Conservation (phyloP, 2,888 invertebrate genomes). For the Agriopis marginaria region DNA sequence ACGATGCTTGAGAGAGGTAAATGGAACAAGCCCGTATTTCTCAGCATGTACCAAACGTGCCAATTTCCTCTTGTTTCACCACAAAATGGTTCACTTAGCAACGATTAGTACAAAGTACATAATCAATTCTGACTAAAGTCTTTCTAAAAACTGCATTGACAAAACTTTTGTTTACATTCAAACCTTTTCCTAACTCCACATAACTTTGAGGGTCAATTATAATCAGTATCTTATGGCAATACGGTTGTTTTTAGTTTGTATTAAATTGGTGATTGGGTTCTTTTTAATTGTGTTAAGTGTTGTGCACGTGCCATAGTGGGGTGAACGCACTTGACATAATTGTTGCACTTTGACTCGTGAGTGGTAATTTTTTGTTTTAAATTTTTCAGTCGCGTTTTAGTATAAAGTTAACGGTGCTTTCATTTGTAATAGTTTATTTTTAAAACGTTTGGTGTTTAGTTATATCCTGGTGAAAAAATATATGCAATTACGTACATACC, state of each 20-base stretch:
- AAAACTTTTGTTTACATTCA: slow-evolving; percentile 13
- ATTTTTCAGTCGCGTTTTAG: neutral
- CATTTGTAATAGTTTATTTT: neutral
- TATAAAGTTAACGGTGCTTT: neutral
- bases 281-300: slow-evolving; percentile 35
- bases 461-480: neutral
- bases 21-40: too few relatives aligned
- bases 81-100: neutral
- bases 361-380: slow-evolving; percentile 39
- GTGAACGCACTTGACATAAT: slow-evolving; percentile 72
- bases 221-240: neutral
- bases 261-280: slow-evolving; percentile 35
- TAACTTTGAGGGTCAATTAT: neutral
- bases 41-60: too few relatives aligned
- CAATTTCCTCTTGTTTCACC: neutral
- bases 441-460: neutral
- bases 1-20: too few relatives aligned
- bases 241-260: slow-evolving; percentile 36
- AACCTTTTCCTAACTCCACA: neutral
- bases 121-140: neutral
- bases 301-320: slow-evolving; percentile 74
- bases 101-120: neutral
- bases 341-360: slow-evolving; percentile 72
- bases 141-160: slow-evolving; percentile 1
- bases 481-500: too few relatives aligned